phyloP scores from a whole-genome alignment of 2,797 vertebrate species.

The Oryzias dopingdopingensis region DNA sequence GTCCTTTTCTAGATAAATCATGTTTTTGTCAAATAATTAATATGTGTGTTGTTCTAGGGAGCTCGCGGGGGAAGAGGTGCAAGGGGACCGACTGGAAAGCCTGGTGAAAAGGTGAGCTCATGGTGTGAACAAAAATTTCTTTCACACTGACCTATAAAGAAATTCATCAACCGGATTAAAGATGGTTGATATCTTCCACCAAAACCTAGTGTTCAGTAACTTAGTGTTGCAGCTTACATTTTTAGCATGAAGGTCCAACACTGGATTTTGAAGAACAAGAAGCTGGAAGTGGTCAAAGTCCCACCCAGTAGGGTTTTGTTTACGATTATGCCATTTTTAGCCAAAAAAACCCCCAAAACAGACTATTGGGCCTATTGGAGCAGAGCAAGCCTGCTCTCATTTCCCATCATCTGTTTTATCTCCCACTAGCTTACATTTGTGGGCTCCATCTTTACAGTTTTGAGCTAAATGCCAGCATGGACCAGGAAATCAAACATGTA shows the following conservation, averaged over 20 bases:
- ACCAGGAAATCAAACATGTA: too few relatives aligned
- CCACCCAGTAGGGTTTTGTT: too few relatives aligned
- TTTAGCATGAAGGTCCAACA: conserved; percentile 45
- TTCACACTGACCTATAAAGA: conserved; percentile 28
- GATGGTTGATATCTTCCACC: conserved; percentile 48
- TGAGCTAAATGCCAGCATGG: too few relatives aligned
- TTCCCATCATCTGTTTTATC: too few relatives aligned
- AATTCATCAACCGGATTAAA: conserved; percentile 31
- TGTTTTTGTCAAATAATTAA: conserved; percentile 47
- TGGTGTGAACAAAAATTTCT: conserved; percentile 31
- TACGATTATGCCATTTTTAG: too few relatives aligned
- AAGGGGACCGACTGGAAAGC: conserved; percentile 85
- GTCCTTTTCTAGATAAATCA: conserved; percentile 33
- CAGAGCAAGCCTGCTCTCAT: too few relatives aligned
- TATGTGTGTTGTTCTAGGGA: conserved; percentile 77
- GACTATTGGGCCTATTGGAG: too few relatives aligned
- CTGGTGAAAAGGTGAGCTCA: conserved; percentile 85
- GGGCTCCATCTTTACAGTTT: too few relatives aligned
- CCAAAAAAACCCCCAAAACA: too few relatives aligned
- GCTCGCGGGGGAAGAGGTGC: conserved; percentile 85
- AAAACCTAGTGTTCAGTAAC: conserved; percentile 40
- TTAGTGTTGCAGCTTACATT: conserved; percentile 36
- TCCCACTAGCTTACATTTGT: too few relatives aligned
- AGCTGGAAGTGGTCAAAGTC: neutral
- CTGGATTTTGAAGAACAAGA: conserved; percentile 38